Evolutionary conservation across 2,113 vertebrate genomes (phyloP).

Genomic region (Zonotrichia leucophrys): DNA sequence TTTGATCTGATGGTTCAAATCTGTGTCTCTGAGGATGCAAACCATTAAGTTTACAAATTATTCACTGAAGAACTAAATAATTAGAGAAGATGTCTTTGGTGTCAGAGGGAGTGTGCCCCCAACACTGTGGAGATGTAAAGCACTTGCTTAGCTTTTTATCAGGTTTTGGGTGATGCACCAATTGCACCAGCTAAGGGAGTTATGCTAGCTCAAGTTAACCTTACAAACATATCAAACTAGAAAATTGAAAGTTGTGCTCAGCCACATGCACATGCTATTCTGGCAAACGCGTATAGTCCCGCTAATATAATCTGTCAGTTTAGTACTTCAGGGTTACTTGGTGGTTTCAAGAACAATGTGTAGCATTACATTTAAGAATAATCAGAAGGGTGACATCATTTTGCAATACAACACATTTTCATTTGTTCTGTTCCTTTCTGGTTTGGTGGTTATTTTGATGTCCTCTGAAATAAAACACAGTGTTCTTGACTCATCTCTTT

Average conservation of each 20-base stretch:
- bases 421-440: conserved; percentile 1
- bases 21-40: fast-evolving
- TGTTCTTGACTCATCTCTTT: background rate
- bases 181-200: background rate
- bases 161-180: background rate
- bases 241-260: background rate
- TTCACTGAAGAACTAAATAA: background rate
- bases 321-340: background rate
- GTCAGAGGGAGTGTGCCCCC: background rate
- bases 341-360: background rate
- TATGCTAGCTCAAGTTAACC: background rate
- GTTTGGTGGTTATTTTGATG: background rate
- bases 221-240: background rate
- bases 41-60: background rate
- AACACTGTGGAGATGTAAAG: background rate
- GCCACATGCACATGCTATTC: background rate
- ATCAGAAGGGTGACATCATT: background rate
- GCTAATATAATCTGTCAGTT: background rate
- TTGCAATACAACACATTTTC: background rate
- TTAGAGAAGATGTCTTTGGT: background rate
- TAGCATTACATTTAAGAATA: background rate
- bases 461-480: background rate
- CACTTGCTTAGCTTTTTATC: background rate
- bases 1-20: background rate
- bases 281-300: background rate